Conservation (phyloP, 2,113 vertebrate species). For the Zosterops japonicus region DNA sequence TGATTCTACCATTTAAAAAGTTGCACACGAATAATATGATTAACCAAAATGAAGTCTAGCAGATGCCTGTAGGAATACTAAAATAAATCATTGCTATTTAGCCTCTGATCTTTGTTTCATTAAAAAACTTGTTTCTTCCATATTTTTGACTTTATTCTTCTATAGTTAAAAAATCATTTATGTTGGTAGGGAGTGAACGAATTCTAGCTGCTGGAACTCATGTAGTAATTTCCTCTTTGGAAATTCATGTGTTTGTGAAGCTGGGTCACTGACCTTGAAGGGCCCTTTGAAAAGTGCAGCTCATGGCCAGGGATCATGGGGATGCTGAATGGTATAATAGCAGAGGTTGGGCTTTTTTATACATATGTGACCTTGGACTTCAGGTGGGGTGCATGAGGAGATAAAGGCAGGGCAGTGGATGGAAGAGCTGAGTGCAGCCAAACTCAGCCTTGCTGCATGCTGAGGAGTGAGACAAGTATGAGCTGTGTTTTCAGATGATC, state of each 20-base stretch:
- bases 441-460: not conserved
- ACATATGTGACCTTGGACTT: not conserved
- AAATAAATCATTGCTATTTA: not conserved
- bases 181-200: not conserved
- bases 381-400: not conserved
- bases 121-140: not conserved
- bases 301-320: not conserved
- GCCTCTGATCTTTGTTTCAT: not conserved
- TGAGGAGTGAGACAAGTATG: not conserved
- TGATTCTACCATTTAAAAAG: not conserved
- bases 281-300: not conserved
- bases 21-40: not conserved
- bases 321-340: not conserved
- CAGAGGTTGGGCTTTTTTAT: not conserved
- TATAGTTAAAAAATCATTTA: fast-evolving
- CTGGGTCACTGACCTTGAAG: not conserved
- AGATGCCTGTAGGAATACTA: not conserved
- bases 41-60: not conserved
- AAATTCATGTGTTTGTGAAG: not conserved
- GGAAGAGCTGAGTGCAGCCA: not conserved
- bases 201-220: not conserved
- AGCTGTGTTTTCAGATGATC: not conserved
- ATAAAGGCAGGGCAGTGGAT: not conserved
- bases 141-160: not conserved
- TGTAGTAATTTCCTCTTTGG: not conserved